Conservation (phyloP, 1,140 invertebrate genomes). For the Mamestra configurata region DNA sequence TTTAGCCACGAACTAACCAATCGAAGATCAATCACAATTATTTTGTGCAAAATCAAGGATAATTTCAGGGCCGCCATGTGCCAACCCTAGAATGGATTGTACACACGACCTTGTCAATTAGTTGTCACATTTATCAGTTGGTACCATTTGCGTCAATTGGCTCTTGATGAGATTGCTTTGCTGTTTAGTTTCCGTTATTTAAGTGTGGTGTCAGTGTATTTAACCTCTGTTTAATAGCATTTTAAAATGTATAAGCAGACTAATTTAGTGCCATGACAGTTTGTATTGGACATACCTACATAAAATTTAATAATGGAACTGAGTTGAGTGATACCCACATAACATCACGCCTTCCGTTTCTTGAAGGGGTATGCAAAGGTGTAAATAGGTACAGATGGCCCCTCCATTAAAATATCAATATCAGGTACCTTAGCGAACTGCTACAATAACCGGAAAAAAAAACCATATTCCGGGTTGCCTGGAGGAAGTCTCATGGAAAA, state of each 20-base stretch:
- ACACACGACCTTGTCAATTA: slow-evolving; percentile 32
- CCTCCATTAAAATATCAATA: no score
- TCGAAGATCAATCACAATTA: no score
- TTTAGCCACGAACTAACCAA: no score
- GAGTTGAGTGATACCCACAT: no score
- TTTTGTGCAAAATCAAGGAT: background rate
- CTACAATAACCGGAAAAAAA: no score
- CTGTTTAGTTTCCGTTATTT: slow-evolving; percentile 1
- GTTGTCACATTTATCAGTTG: slow-evolving; percentile 5
- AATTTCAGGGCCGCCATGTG: slow-evolving; percentile 12
- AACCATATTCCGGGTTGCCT: no score
- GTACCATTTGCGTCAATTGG: slow-evolving; percentile 19
- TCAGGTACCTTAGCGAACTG: no score
- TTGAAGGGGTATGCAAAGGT: no score
- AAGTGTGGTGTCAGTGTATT: slow-evolving; percentile 14
- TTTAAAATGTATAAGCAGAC: background rate
- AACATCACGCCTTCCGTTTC: no score
- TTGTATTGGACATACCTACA: background rate
- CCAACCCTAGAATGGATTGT: background rate
- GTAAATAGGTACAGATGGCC: no score
- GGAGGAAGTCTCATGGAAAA: no score
- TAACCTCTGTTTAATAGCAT: slow-evolving; percentile 15
- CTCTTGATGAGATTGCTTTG: background rate
- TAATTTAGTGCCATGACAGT: slow-evolving; percentile 1
- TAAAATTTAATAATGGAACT: background rate